phyloP scores from a whole-genome alignment of 1,140 invertebrate genomes.

The Cydia strobilella region DNA sequence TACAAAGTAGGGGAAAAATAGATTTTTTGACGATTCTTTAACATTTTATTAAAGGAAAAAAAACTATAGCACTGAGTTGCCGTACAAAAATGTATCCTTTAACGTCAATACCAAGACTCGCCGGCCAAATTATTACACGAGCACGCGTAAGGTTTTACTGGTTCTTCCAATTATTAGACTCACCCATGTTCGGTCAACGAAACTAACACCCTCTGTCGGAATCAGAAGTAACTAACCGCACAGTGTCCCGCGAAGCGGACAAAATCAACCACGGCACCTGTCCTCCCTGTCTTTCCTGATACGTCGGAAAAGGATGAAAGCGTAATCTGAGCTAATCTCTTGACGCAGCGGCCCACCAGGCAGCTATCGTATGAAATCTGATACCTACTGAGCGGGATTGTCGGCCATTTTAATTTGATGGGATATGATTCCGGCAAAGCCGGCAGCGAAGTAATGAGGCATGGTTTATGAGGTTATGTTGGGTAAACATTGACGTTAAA shows the following conservation, averaged over 20 bases:
- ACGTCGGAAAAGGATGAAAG: neutral
- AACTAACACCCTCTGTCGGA: neutral
- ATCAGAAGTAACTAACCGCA: neutral
- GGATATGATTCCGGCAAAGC: neutral
- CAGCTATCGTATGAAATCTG: slow-evolving; percentile 10
- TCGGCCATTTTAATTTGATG: slow-evolving; percentile 5
- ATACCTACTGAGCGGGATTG: neutral
- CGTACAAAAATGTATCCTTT: too few relatives aligned
- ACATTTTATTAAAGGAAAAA: too few relatives aligned
- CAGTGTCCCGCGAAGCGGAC: neutral
- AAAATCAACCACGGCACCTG: slow-evolving; percentile 2
- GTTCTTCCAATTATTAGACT: neutral
- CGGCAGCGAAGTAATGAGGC: neutral
- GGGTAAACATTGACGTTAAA: slow-evolving; percentile 10
- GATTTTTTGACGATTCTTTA: too few relatives aligned
- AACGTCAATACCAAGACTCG: too few relatives aligned
- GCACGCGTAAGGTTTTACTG: too few relatives aligned
- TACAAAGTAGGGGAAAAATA: too few relatives aligned
- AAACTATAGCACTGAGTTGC: too few relatives aligned
- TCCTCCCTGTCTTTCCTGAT: neutral
- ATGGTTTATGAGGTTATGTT: neutral
- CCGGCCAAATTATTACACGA: too few relatives aligned
- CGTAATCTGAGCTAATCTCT: slow-evolving; percentile 4
- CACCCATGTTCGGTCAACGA: neutral
- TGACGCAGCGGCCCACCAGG: neutral